Percentiles rank a stretch among this genome's conserved stretches.
These are phyloP conservation scores for Chrosomus eos DNA, from an alignment of 2,797 vertebrate species.

Conservation along the genomic window DNA sequence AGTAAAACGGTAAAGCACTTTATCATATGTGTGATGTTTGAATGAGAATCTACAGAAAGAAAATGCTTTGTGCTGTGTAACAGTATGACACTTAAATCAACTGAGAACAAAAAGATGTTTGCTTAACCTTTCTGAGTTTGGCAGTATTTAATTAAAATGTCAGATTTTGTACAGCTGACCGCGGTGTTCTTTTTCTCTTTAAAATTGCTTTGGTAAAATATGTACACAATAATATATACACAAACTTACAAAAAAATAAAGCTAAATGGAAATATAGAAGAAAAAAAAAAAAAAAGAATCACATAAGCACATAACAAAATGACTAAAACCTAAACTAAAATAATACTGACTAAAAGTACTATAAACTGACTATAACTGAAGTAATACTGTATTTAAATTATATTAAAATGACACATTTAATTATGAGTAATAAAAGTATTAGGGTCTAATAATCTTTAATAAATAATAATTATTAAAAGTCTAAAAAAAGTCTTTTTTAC, in stretches of 20 bases:
- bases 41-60: constrained; percentile 62
- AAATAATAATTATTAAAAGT: neutral
- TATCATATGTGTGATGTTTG: constrained; percentile 72
- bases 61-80: constrained; percentile 70
- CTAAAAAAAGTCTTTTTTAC: neutral
- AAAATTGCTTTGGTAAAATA: constrained; percentile 17
- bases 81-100: constrained; percentile 67
- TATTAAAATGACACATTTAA: neutral
- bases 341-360: too few relatives aligned
- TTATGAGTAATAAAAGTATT: neutral
- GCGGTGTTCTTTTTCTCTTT: constrained; percentile 46
- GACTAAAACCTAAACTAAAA: neutral
- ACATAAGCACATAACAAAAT: neutral
- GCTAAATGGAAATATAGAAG: neutral
- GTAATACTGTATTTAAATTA: neutral
- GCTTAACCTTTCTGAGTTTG: constrained; percentile 62
- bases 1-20: constrained; percentile 74
- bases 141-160: constrained; percentile 74
- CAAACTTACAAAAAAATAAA: neutral
- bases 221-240: neutral
- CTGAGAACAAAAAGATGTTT: constrained; percentile 69
- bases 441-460: neutral
- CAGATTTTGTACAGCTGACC: constrained; percentile 66
- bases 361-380: too few relatives aligned
- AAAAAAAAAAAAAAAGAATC: neutral